Conservation (phyloP, 2,113 vertebrate species). For the Ptychochromis oligacanthus region DNA sequence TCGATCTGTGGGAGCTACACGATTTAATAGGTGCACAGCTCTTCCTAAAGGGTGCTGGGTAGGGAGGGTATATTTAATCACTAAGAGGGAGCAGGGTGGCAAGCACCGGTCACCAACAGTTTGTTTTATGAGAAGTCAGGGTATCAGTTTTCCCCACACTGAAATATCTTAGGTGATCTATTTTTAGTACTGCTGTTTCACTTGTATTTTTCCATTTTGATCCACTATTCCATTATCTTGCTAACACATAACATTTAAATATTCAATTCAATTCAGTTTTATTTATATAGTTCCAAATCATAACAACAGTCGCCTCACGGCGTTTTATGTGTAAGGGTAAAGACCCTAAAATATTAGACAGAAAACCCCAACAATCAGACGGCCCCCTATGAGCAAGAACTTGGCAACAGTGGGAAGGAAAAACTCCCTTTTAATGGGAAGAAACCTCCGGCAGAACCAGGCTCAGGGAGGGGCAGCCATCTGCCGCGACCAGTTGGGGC, state of each 20-base stretch:
- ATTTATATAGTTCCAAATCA: too few relatives aligned
- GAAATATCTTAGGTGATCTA: slow-evolving; percentile 33
- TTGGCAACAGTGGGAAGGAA: too few relatives aligned
- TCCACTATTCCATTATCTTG: background rate
- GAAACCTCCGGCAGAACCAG: too few relatives aligned
- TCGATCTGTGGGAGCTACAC: slow-evolving; percentile 72
- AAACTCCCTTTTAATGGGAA: too few relatives aligned
- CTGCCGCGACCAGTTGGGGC: too few relatives aligned
- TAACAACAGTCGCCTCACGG: too few relatives aligned
- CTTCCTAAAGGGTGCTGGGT: slow-evolving; percentile 46
- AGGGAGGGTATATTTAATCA: slow-evolving; percentile 73
- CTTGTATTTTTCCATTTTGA: background rate
- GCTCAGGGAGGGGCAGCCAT: too few relatives aligned
- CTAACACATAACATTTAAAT: background rate
- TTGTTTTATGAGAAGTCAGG: slow-evolving; percentile 65
- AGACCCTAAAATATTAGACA: too few relatives aligned
- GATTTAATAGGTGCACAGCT: slow-evolving; percentile 75
- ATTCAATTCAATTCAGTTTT: too few relatives aligned
- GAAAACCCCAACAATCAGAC: too few relatives aligned
- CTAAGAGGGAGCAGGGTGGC: slow-evolving; percentile 67
- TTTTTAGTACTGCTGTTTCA: slow-evolving; percentile 23
- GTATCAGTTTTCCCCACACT: slow-evolving; percentile 27
- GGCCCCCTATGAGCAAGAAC: too few relatives aligned
- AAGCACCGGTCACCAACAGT: slow-evolving; percentile 61
- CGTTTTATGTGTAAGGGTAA: too few relatives aligned